phyloP scores from a whole-genome alignment of 2,797 vertebrate species.

The Macrochelys suwanniensis region DNA sequence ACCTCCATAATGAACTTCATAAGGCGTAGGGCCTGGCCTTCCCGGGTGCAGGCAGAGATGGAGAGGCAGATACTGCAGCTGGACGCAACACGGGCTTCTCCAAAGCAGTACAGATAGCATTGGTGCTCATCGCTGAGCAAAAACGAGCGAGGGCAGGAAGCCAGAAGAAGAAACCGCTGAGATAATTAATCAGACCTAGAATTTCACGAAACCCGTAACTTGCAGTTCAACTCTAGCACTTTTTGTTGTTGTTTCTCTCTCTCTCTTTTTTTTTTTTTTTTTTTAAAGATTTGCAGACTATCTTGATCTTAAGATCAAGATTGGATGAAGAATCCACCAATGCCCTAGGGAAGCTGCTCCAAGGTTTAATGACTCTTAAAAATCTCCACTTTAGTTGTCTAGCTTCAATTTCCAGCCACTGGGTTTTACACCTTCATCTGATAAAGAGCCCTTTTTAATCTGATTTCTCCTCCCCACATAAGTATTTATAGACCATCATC shows the following conservation, averaged over 20 bases:
- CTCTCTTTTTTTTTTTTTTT: too few species aligned
- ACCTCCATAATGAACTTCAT: too few species aligned
- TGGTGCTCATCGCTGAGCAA: too few species aligned
- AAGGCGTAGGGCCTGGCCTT: too few species aligned
- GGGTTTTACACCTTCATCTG: slow-evolving; percentile 8
- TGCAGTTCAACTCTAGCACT: too few species aligned
- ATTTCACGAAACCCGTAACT: not conserved
- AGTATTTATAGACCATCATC: not conserved
- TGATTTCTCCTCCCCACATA: not conserved
- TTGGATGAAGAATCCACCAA: not conserved
- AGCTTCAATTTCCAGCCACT: not conserved
- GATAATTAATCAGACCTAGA: not conserved
- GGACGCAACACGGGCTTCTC: too few species aligned
- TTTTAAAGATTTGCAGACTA: not conserved
- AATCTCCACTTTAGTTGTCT: not conserved
- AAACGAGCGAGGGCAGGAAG: too few species aligned
- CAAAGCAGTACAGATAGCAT: too few species aligned
- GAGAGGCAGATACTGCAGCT: too few species aligned
- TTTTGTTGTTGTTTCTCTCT: too few species aligned
- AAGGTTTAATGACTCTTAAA: not conserved
- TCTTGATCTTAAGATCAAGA: not conserved
- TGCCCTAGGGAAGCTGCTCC: not conserved
- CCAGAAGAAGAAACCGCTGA: too few species aligned
- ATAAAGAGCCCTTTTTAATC: slow-evolving; percentile 14
- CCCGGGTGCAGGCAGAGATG: too few species aligned